Percentiles rank a stretch among this genome's conserved stretches.
Conservation (phyloP, 2,113 vertebrate species). For the Poicephalus gulielmi region DNA sequence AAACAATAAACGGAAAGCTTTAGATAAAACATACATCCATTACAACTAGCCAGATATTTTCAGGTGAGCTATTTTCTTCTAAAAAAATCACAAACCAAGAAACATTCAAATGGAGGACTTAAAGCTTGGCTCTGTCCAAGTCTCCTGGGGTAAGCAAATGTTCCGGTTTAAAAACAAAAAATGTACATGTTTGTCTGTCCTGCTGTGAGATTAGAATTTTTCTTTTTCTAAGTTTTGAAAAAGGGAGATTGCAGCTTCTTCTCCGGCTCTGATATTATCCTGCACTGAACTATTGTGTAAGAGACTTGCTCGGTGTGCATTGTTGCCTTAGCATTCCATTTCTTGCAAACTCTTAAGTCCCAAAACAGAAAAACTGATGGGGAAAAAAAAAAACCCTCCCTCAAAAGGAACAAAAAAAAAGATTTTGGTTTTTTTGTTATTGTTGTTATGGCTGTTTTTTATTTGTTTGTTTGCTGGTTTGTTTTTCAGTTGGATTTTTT, state of each 20-base stretch:
- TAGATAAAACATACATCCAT: not conserved
- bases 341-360: not conserved
- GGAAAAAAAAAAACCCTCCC: not conserved
- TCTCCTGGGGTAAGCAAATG: not conserved
- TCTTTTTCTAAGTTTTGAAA: not conserved
- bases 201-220: not conserved
- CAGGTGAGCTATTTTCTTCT: not conserved
- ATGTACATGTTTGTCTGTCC: not conserved
- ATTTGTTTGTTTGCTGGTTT: no score
- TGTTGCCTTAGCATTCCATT: not conserved
- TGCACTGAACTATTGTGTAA: not conserved
- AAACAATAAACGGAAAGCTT: not conserved
- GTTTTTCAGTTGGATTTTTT: not conserved
- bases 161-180: not conserved
- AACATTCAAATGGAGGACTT: not conserved
- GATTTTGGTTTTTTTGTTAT: no score
- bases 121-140: not conserved
- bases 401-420: not conserved
- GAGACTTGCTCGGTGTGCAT: not conserved
- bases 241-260: not conserved
- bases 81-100: not conserved
- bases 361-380: not conserved
- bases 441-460: not conserved
- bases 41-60: not conserved
- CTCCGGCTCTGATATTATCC: not conserved